Evolutionary conservation across 2,888 invertebrate species (phyloP), one percentile per base, ranked within the genome.

Genomic region (Agapetus fuscipes): DNA sequence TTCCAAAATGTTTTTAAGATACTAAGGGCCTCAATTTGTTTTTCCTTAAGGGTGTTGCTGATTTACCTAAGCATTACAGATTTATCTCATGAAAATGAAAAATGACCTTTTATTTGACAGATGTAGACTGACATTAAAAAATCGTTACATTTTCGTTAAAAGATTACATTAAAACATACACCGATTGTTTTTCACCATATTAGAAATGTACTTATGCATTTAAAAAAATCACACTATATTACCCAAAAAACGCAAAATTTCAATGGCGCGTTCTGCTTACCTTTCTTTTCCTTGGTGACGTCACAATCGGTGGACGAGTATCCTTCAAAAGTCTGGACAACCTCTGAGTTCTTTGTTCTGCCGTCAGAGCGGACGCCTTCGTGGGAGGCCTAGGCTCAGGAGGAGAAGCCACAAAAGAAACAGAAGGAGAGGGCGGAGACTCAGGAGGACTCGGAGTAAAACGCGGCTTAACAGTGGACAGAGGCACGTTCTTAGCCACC

Each of bases 401-500:
- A 46, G 26, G 37, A 34, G 41, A 33, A 13, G 48, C 50, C 14
- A 50, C 48, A 31, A 43, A 41, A 30, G 11, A 45, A 29, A 10
- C 41, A 31, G 9, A 39, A 15, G 32, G 27, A 14, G 30, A 36
- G 4, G 30, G 25, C 30, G 17, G 34, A 48, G 52, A 50, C 14
- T 43, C 39, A 30, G 61, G 56, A 1, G 70, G 72, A 27, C 71
- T 70, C 10, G 39, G 52, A 15, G 74, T 70, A 25, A 37, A 33
- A 17, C 73, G 65, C 13, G 61, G 69, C 2, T 72, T 74, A 1
- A 84, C 83, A 1, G 83, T 83, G 51, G 82, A 80, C 44, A 84
- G 53, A 0, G 84, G 84, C 34, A 84, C 80, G 17, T 79, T 77
- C 51, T 76, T 69, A 6, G 83, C 83, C 28, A 84, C 74, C 49